Percentiles rank a stretch among this genome's conserved stretches.
These are phyloP conservation scores for Galerucella calmariensis DNA, from an alignment of 2,888 invertebrate species.

Conservation along the genomic window DNA sequence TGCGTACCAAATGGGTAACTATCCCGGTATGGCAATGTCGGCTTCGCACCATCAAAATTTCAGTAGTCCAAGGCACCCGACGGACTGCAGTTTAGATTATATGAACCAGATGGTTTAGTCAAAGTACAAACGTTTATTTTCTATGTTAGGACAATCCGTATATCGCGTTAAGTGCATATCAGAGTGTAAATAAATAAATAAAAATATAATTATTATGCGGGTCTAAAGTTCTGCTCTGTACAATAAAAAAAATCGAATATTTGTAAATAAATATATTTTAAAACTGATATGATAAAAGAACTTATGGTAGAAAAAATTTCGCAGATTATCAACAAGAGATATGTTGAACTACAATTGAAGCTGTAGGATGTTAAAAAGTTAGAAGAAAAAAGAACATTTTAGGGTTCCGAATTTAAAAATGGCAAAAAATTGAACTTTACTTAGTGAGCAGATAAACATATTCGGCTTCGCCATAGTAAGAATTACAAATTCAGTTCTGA, in stretches of 20 bases:
- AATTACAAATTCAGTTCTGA: no score
- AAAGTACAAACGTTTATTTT: conserved; percentile 23
- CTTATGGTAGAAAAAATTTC: background rate
- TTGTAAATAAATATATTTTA: conserved; percentile 30
- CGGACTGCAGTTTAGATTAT: conserved; percentile 52
- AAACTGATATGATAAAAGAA: background rate
- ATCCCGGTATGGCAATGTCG: conserved; percentile 55
- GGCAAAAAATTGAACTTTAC: no score
- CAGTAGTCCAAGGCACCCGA: conserved; percentile 55
- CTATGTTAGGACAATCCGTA: conserved; percentile 25
- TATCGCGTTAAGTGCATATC: conserved; percentile 40
- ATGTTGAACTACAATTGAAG: no score
- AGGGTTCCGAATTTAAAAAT: no score
- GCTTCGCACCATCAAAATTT: conserved; percentile 57
- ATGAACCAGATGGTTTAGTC: conserved; percentile 58
- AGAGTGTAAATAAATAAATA: conserved; percentile 38
- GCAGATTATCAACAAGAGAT: no score
- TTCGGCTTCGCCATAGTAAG: no score
- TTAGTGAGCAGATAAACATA: no score
- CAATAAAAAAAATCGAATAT: conserved; percentile 37
- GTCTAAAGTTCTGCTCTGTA: conserved; percentile 42
- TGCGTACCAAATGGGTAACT: conserved; percentile 58
- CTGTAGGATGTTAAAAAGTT: no score
- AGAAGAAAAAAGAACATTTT: no score
- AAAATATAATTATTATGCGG: conserved; percentile 13